Conservation (phyloP, 2,888 invertebrate genomes). For the Didymodactylos carnosus region DNA sequence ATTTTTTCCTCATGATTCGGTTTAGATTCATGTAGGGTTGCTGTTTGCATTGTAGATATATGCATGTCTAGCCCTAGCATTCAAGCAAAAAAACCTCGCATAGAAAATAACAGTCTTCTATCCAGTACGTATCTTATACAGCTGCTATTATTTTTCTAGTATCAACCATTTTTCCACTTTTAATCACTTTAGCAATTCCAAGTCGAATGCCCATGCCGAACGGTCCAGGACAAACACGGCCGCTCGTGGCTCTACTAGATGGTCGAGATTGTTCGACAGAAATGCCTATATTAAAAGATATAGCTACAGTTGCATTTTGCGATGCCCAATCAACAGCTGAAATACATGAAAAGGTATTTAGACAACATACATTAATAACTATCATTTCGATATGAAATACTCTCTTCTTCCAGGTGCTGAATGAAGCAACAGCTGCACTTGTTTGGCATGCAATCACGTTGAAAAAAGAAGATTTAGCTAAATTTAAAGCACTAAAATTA, state of each 20-base stretch:
- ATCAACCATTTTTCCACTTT: not conserved
- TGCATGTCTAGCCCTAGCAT: not conserved
- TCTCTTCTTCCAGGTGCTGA: no score
- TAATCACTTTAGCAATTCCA: not conserved
- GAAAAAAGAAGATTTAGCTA: constrained; percentile 94
- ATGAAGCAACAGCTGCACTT: constrained; percentile 93
- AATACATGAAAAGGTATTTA: constrained; percentile 98
- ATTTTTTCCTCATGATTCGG: no score
- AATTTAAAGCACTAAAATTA: constrained; percentile 91
- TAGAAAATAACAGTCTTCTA: not conserved
- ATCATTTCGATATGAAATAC: no score
- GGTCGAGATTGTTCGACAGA: constrained; percentile 98
- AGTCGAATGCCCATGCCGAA: not conserved
- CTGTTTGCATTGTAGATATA: no score
- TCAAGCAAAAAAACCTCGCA: not conserved
- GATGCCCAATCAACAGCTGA: constrained; percentile 98
- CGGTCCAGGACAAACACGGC: constrained; percentile 40
- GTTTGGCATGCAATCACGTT: constrained; percentile 99
- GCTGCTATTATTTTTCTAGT: not conserved
- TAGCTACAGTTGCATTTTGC: constrained; percentile 98
- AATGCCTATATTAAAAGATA: constrained; percentile 99
- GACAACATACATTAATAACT: no score
- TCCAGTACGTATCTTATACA: not conserved
- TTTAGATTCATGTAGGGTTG: no score
- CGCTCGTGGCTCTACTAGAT: constrained; percentile 88